Conservation (phyloP, 1,140 invertebrate species). For the Proales similis region DNA sequence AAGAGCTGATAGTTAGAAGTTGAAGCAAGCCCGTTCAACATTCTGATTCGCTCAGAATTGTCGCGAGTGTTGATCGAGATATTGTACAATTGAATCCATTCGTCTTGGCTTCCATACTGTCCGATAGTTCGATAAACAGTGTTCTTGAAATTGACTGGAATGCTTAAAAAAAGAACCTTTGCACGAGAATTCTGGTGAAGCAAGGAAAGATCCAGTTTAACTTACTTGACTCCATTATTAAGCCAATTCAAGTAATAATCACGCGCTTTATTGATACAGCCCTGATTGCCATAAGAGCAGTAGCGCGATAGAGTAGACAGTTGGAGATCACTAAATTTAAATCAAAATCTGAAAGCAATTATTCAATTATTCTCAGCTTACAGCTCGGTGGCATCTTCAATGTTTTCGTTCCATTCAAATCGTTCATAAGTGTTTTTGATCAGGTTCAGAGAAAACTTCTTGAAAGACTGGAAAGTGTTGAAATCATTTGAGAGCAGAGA, state of each 20-base stretch:
- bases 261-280: conserved; percentile 8
- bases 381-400: not conserved
- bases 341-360: not conserved
- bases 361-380: not conserved
- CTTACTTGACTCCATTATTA: conserved; percentile 6
- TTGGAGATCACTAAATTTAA: conserved; percentile 18
- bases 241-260: conserved; percentile 7
- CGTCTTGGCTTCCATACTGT: conserved; percentile 4
- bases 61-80: not conserved
- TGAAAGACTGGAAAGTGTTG: not conserved
- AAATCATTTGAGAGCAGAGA: conserved; percentile 2
- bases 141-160: conserved; percentile 26
- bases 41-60: conserved; percentile 28
- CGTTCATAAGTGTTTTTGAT: not conserved
- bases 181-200: not conserved
- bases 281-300: conserved; percentile 14
- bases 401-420: not conserved
- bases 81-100: conserved; percentile 10
- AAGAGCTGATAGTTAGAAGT: too few species aligned
- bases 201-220: not conserved
- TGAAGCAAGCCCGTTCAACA: too few species aligned
- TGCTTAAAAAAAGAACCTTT: not conserved
- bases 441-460: conserved; percentile 8
- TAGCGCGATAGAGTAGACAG: conserved; percentile 2
- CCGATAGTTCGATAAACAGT: conserved; percentile 15